Percentiles rank a stretch among this genome's conserved stretches.
Conservation (phyloP, 30 jellyfish, hydroid and myxozoan species). For the Aurelia coerulea region DNA sequence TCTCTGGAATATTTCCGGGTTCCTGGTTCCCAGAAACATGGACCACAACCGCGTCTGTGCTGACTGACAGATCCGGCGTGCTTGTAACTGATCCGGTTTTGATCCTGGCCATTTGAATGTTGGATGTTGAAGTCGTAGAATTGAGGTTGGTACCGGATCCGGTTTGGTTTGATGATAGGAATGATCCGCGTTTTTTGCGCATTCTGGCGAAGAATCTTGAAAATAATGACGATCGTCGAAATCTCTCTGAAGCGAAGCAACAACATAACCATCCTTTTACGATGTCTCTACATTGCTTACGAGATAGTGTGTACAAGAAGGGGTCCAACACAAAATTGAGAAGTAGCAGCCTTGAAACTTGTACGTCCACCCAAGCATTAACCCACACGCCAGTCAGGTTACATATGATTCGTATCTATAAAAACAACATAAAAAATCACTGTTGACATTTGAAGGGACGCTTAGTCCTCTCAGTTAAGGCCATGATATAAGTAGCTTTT, state of each 20-base stretch:
- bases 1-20: no score
- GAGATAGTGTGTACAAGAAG: conserved; percentile 69
- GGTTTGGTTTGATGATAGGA: conserved; percentile 53
- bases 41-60: conserved; percentile 20
- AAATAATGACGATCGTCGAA: not conserved
- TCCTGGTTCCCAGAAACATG: conserved; percentile 33
- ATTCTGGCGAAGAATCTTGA: not conserved
- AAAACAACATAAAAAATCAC: not conserved
- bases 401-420: conserved; percentile 75
- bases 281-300: conserved; percentile 76
- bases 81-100: conserved; percentile 34
- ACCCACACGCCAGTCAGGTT: conserved; percentile 70
- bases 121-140: conserved; percentile 44
- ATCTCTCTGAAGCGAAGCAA: conserved; percentile 19
- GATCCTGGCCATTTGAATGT: conserved; percentile 27
- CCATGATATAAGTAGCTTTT: no score
- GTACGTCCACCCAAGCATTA: conserved; percentile 82
- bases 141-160: conserved; percentile 41
- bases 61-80: conserved; percentile 45
- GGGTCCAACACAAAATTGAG: conserved; percentile 81
- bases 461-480: no score
- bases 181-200: conserved; percentile 61
- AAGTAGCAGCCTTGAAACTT: conserved; percentile 70
- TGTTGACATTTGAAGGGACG: no score
- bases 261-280: conserved; percentile 75